Evolutionary conservation across 2,888 invertebrate species (phyloP).

Genomic region (Acholoe squamosa): DNA sequence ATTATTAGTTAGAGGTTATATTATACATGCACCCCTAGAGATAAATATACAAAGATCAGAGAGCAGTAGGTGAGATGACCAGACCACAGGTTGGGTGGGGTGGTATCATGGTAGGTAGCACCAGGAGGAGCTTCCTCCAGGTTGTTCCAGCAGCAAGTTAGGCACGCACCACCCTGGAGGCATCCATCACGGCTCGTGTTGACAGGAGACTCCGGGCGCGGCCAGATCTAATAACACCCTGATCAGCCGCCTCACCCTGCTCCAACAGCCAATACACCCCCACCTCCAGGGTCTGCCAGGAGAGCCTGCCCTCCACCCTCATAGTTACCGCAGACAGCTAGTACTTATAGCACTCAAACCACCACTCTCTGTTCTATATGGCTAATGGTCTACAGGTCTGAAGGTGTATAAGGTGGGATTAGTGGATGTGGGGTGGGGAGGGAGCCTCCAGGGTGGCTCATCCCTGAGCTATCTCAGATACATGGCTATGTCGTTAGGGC

Average conservation of each 20-base stretch:
- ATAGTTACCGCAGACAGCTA: background rate
- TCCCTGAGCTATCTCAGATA: too few species aligned
- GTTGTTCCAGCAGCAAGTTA: background rate
- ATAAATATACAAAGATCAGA: too few species aligned
- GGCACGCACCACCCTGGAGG: conserved; percentile 22
- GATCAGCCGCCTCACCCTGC: background rate
- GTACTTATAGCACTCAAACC: background rate
- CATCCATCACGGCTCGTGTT: conserved; percentile 51
- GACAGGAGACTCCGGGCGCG: conserved; percentile 38
- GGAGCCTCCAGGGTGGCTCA: background rate
- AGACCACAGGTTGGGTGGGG: background rate
- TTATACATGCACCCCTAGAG: too few species aligned
- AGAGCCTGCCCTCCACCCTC: background rate
- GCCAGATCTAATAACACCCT: conserved; percentile 56
- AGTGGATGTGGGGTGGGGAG: background rate
- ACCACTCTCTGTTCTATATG: background rate
- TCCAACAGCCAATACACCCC: conserved; percentile 35
- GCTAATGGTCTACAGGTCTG: background rate
- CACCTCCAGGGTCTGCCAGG: background rate
- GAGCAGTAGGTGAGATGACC: too few species aligned
- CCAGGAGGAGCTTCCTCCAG: too few species aligned
- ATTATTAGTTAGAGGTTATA: too few species aligned
- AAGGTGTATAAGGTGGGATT: background rate
- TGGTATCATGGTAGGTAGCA: too few species aligned
- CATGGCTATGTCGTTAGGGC: too few species aligned